These are phyloP conservation scores for Corythucha ciliata DNA, from an alignment of 2,888 invertebrate species.

Conservation along the genomic window DNA sequence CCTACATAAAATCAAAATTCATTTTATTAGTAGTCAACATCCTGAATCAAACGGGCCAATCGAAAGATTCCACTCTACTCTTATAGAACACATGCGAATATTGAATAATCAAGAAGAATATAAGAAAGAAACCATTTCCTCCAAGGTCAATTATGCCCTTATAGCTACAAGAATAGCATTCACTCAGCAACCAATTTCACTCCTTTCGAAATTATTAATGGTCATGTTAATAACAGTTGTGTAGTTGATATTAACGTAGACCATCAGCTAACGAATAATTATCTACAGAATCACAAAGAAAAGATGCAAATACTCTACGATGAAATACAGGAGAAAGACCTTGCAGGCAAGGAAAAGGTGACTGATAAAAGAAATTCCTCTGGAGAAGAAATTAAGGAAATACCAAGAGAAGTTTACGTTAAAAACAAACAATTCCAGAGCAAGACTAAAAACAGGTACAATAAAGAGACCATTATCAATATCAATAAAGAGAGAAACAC, in stretches of 20 bases:
- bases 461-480: neutral
- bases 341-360: neutral
- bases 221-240: neutral
- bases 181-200: slow-evolving; percentile 7
- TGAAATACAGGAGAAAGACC: neutral
- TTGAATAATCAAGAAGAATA: slow-evolving; percentile 13
- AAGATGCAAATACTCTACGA: neutral
- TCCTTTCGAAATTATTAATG: slow-evolving; percentile 9
- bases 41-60: slow-evolving; percentile 17
- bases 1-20: slow-evolving; percentile 15
- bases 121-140: neutral
- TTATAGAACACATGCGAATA: slow-evolving; percentile 13
- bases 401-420: slow-evolving; percentile 3
- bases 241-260: slow-evolving; percentile 6
- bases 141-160: slow-evolving; percentile 7
- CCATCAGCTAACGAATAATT: slow-evolving; percentile 5
- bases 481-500: neutral
- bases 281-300: slow-evolving; percentile 8
- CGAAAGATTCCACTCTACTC: slow-evolving; percentile 21
- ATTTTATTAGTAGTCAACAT: slow-evolving; percentile 18
- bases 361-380: neutral
- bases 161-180: slow-evolving; percentile 14
- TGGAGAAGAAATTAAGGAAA: neutral
- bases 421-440: slow-evolving; percentile 4
- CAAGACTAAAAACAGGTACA: slow-evolving; percentile 7